Base-by-base conservation (phyloP, 1,140 invertebrate species). In the Mylabris phalerata region DNA sequence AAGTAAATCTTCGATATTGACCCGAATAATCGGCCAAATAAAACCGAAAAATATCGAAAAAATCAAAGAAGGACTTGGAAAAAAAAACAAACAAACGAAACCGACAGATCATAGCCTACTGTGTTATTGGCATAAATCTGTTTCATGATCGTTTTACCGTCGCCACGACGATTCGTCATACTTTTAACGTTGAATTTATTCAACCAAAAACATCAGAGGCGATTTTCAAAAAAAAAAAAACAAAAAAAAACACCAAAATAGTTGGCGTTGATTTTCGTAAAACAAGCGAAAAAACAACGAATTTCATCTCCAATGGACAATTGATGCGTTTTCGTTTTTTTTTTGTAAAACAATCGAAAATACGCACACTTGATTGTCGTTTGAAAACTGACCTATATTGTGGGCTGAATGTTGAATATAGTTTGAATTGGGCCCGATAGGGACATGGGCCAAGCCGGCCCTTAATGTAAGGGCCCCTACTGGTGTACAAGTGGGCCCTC, bases 391-490 rank as follows among this genome's bases (percentile, higher is more conserved):
- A 74, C 73, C 73, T 74, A 74, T 74, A 60, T 71, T 73, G 68
- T 74, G 73, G 11, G 69, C 64, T 52, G 73, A 71, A 64, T 74
- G 73, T 55, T 73, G 70, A 39, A 74, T 64, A 59, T 69, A 71
- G 49, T 59, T 64, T 46, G 70, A 71, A 67, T 69, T 71, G 46
- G 71, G 69, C 66, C 72, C 72, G 59, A 73, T 67, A 56, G 73
- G 73, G 63, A 73, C 71, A 74, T 74, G 73, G 67, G 71, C 67
- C 66, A 74, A 49, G 43, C 71, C 73, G 69, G 71, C 73, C 71
- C 73, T 68, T 60, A 74, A 66, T 9, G 70, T 70, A 43, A 74
- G 71, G 68, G 72, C 70, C 68, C 72, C 73, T 60, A 72, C 71
- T 62, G 72, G 69, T 63, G 70, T 57, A 67, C 72, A 73, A 62